These are phyloP conservation scores for Eptatretus atami DNA, from an alignment of 2,797 vertebrate species.

Conservation along the genomic window DNA sequence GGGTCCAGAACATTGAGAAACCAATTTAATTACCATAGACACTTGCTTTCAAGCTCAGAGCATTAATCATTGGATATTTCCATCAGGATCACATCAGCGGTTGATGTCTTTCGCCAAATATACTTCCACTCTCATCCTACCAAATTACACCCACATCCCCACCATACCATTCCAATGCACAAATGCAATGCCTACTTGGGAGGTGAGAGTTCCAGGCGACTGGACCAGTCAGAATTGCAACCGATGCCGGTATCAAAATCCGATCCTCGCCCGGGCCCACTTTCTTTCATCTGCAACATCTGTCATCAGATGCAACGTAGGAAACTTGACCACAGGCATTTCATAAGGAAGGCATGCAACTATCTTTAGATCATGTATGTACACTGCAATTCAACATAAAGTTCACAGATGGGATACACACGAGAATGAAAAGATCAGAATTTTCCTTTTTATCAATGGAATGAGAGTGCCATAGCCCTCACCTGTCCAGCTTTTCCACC, in stretches of 20 bases:
- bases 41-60: too few relatives aligned
- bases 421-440: background rate
- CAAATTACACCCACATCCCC: too few relatives aligned
- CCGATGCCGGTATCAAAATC: background rate
- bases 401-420: background rate
- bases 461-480: too few relatives aligned
- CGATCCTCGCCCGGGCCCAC: background rate
- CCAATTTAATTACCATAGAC: too few relatives aligned
- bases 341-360: background rate
- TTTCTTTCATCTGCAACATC: background rate
- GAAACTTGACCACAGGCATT: too few relatives aligned
- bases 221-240: slow-evolving; percentile 8
- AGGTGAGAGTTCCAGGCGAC: slow-evolving; percentile 7
- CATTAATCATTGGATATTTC: too few relatives aligned
- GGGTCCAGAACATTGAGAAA: too few relatives aligned
- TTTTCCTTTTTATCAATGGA: background rate
- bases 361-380: background rate
- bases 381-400: background rate
- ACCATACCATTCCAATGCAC: too few relatives aligned
- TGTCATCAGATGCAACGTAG: background rate
- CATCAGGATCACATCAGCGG: too few relatives aligned
- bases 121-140: too few relatives aligned
- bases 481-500: background rate
- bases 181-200: slow-evolving; percentile 7
- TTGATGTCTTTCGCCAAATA: too few relatives aligned